Base-by-base conservation (phyloP, 1,140 invertebrate species). In the Macrocentrus cingulum region DNA sequence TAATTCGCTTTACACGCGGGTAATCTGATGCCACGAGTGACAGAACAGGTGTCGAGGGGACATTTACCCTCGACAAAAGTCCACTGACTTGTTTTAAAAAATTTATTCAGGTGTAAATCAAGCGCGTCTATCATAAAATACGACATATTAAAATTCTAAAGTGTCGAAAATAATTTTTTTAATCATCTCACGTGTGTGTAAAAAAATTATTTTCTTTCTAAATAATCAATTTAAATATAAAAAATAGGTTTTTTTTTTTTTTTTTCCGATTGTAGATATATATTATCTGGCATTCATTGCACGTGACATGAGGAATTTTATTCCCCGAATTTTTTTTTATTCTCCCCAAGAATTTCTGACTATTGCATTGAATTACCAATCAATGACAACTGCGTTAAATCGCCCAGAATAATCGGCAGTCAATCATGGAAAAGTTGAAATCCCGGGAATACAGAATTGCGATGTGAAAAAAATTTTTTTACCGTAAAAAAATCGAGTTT, bases 291-390 rank as follows among this genome's bases (percentile, higher is more conserved):
- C 25, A 56, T 56, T 56, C 53, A 46, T 46, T 13, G 36, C 32
- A 45, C 44, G 45, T 56, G 54, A 56, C 44, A 46, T 18, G 49
- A 52, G 19, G 32, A 25, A 51, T 51, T 45, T 34, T 13, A 18
- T 51, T 48, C 54, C 54, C 56, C 49, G 39, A 51, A 22, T 55
- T 45, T 42, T 44, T 45, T 45, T 44, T 42, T 59, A 29, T 34
- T 19, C 44, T n/a, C 46, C 45, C 18, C n/a, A 52, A 37, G 34
- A 39, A 44, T 29, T 42, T 49, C 53, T 52, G 52, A 48, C 58
- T 48, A 69, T 67, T 66, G 65, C 52, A 59, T 57, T 58, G 64
- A 58, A 68, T 66, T 66, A 66, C 65, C 65, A 65, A 68, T 69
- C 66, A 63, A 59, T 63, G 65, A 56, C 65, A 67, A 69, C 68